Base-by-base conservation (phyloP, 2,113 vertebrate species). In the Dicaeum eximium region DNA sequence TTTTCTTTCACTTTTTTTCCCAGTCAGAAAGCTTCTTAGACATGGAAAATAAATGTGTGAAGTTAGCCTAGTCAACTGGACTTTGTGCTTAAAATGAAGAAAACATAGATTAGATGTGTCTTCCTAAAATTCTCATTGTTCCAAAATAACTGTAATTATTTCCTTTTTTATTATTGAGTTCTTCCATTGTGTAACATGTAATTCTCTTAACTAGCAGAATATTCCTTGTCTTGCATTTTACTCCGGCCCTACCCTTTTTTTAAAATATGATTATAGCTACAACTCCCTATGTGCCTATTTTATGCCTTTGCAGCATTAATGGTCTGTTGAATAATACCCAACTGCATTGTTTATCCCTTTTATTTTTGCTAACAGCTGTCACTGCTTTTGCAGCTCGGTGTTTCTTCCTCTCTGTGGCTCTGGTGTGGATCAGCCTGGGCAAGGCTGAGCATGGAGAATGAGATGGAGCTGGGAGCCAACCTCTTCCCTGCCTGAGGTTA, bases 141-240 rank as follows among this genome's bases (percentile, higher is more conserved):
- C 56, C 66, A 62, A 94, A 94, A 95, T 96, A 86, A 89, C 94
- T 86, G 56, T 69, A 93, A 97, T 97, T 97, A 95, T 81, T 87
- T 62, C 40, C 8, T 11, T 40, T 69, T 57, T 58, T 40, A 38
- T 79, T 75, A 44, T 47, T 6, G 84, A 91, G 45, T 65, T 78
- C 84, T 75, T 86, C 44, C 84, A 91, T 91, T 90, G 51, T 79
- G 66, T n/a, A 65, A 62, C 57, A 37, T 14, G 8, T 71, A 92
- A 91, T 94, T 96, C 65, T 73, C 61, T 56, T 88, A 83, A 88
- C 88, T 56, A 94, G 80, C 67, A 53, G 82, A 72, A 57, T 15
- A 51, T 33, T 50, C 42, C 75, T 48, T 51, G 69, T 69, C 42
- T 69, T 54, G 77, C 44, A 62, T 94, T 92, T 80, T 65, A 35